Conservation (phyloP, 2,113 vertebrate genomes). For the Melanotaenia duboulayi region DNA sequence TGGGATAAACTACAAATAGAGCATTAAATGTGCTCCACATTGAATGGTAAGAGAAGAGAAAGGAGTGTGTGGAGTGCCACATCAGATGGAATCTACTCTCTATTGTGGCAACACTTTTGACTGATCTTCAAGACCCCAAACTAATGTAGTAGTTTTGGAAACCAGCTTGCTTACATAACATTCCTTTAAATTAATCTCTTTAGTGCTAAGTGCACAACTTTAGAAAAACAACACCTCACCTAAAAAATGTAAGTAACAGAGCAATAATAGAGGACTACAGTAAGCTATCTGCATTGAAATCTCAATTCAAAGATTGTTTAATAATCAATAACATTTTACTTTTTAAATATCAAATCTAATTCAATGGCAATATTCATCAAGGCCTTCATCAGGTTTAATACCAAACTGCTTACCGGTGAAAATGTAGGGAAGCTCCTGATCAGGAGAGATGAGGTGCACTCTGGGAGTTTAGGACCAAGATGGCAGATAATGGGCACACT, state of each 20-base stretch:
- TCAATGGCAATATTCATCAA: no score
- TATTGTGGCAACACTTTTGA: slow-evolving; percentile 35
- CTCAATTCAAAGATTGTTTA: neutral
- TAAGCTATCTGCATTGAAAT: slow-evolving; percentile 4
- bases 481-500: slow-evolving; percentile 62
- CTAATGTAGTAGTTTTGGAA: slow-evolving; percentile 17
- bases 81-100: slow-evolving; percentile 51
- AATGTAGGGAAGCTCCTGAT: slow-evolving; percentile 47
- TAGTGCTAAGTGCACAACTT: slow-evolving; percentile 8
- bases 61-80: slow-evolving; percentile 14
- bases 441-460: slow-evolving; percentile 38
- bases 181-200: slow-evolving; percentile 33
- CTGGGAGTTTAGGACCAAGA: slow-evolving; percentile 61
- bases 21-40: slow-evolving; percentile 83
- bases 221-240: slow-evolving; percentile 12
- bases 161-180: slow-evolving; percentile 40
- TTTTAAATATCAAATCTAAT: neutral
- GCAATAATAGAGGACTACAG: slow-evolving; percentile 3
- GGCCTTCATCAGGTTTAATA: slow-evolving; percentile 15
- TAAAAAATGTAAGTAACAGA: slow-evolving; percentile 9
- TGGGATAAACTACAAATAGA: slow-evolving; percentile 80
- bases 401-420: slow-evolving; percentile 55
- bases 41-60: slow-evolving; percentile 50
- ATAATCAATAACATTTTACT: neutral
- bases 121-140: slow-evolving; percentile 39